phyloP scores from a whole-genome alignment of 2,113 vertebrate species.

The Spilogale gracilis region DNA sequence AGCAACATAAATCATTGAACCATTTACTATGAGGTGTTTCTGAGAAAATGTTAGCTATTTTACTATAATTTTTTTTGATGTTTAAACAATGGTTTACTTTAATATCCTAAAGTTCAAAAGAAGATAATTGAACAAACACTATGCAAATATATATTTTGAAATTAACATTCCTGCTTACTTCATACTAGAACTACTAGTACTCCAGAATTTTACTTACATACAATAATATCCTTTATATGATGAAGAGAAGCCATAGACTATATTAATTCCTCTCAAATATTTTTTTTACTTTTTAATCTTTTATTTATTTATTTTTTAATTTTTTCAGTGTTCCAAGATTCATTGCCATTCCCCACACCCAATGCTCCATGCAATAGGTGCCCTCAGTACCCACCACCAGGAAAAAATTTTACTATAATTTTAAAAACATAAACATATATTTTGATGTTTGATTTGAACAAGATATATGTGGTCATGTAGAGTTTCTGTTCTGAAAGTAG shows the following conservation, averaged over 20 bases:
- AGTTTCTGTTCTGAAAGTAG: neutral
- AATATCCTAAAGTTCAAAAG: constrained; percentile 46
- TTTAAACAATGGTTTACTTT: constrained; percentile 62
- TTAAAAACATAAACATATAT: neutral
- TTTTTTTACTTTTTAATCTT: neutral
- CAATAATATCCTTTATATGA: neutral
- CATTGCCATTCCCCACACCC: no score
- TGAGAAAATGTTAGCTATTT: constrained; percentile 16
- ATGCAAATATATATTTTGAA: constrained; percentile 6
- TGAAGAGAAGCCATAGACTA: neutral
- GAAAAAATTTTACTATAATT: neutral
- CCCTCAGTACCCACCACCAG: no score
- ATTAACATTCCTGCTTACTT: neutral
- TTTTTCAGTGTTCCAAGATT: no score
- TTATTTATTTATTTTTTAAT: no score
- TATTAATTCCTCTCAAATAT: constrained; percentile 11
- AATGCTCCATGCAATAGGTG: no score
- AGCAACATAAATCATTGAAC: neutral
- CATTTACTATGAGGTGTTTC: neutral
- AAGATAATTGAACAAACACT: constrained; percentile 44
- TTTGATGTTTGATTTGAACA: neutral
- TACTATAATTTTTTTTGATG: neutral
- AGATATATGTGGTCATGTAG: neutral
- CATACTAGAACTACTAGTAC: neutral
- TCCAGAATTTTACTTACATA: neutral